Base-by-base conservation (phyloP, 1,140 invertebrate genomes). In the Druon quercuslanigerum region DNA sequence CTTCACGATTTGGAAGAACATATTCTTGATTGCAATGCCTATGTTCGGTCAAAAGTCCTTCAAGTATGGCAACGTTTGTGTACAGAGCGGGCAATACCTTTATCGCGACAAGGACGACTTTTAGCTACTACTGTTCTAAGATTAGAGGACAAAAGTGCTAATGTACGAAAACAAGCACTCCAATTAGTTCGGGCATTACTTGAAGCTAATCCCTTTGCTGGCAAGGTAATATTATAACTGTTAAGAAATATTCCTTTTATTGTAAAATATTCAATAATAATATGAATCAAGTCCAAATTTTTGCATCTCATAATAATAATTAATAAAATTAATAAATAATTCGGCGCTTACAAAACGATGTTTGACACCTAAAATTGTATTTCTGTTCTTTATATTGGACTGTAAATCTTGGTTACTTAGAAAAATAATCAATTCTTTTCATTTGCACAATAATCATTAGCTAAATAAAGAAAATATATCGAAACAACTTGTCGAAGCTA, bases 1-100 rank as follows among this genome's bases (percentile, higher is more conserved):
- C 91, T 97, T 1, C 94, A 96, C 75, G 92, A 93, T 80, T 88
- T 97, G 5, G 92, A 96, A 85, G 94, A 96, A n/a, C 97, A 98
- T 87, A 93, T 97, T 60, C 93, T 95, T 80, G 97, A 98, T 88
- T 84, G 93, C 1, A 95, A 97, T 83, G 95, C 96, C 5, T 97
- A 96, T 86, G 96, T 97, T 1, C 92, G 97, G 73, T 95, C 95
- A 57, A 96, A 95, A 90, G 94, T 95, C 3, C 90, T 97, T 20
- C 94, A 96, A 83, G 94, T 95, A 71, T 97, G 96, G 96, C 92
- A 93, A 82, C 91, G 92, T 20, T 90, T 98, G 40, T 94, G 95
- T 74, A 92, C 93, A 54, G 94, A 95, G 82, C 93, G 94, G 83
- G 95, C 94, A 72, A 92, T 97, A 20, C 96, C 96, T 0, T 88